Evolutionary conservation across 2,797 vertebrate genomes (phyloP).

Genomic region (Alfaro cultratus): DNA sequence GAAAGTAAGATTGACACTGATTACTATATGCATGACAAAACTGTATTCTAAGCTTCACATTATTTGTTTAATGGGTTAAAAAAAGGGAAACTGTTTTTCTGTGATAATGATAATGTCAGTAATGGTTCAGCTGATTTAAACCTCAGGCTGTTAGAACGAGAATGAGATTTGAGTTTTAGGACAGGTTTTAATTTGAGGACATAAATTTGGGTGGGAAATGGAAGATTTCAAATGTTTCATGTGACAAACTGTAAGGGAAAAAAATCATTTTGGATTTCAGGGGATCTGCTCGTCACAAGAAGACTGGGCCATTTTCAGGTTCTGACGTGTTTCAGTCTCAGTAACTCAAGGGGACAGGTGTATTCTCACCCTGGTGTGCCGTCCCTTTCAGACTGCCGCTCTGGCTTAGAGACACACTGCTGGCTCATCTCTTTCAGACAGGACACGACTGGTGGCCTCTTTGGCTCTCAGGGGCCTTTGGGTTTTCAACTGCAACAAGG

Average conservation of each 20-base stretch:
- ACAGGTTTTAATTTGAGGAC: neutral
- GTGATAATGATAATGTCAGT: neutral
- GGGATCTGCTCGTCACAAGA: neutral
- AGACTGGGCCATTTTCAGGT: neutral
- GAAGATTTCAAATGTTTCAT: neutral
- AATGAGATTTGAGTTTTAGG: neutral
- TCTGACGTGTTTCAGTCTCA: neutral
- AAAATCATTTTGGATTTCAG: neutral
- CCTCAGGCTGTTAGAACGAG: neutral
- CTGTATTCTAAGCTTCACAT: neutral
- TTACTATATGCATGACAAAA: neutral
- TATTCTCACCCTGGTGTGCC: neutral
- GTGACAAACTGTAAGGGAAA: neutral
- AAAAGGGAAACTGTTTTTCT: neutral
- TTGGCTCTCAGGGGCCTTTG: neutral
- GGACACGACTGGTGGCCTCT: neutral
- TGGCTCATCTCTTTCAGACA: neutral
- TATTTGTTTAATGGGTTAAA: neutral
- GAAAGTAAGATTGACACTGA: neutral
- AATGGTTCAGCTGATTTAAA: neutral
- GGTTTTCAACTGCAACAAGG: neutral
- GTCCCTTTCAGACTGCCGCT: neutral
- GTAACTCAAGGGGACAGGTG: neutral
- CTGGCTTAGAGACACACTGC: neutral
- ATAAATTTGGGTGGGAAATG: neutral